Percentiles rank a stretch among this genome's conserved stretches.
Evolutionary conservation across 2,113 vertebrate species (phyloP).

Genomic region (Xiphorhynchus elegans): DNA sequence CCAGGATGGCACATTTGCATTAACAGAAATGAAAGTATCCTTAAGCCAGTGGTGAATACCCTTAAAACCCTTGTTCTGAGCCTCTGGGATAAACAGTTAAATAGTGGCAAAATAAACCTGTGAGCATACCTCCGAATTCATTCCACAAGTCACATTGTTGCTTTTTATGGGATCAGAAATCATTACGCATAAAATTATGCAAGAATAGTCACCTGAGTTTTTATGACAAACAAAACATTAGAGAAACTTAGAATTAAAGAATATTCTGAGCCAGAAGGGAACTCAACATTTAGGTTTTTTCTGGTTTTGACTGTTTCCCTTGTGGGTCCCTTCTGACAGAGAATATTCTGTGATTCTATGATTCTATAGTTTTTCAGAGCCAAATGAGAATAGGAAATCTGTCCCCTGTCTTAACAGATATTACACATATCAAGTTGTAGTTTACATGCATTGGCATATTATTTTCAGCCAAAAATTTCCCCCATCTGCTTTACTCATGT

Average conservation of each 20-base stretch:
- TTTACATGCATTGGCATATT: not conserved
- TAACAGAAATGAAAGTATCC: not conserved
- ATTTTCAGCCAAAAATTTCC: not conserved
- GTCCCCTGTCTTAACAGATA: not conserved
- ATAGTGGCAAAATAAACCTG: not conserved
- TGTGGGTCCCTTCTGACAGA: not conserved
- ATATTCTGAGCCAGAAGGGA: not conserved
- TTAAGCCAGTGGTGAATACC: not conserved
- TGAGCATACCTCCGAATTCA: not conserved
- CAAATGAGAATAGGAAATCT: not conserved
- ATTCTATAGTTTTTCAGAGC: not conserved
- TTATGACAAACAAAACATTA: not conserved
- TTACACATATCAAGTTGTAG: not conserved
- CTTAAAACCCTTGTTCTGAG: not conserved
- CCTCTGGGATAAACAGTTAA: not conserved
- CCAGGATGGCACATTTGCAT: not conserved
- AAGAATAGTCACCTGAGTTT: not conserved
- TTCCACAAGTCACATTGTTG: not conserved
- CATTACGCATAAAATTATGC: not conserved
- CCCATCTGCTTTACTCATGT: not conserved
- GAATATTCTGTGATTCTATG: not conserved
- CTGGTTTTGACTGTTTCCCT: not conserved
- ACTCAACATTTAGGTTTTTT: not conserved
- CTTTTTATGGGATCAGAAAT: constrained; percentile 6
- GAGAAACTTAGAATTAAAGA: not conserved